phyloP scores from a whole-genome alignment of 2,888 invertebrate species.

The Punctoribates punctum region DNA sequence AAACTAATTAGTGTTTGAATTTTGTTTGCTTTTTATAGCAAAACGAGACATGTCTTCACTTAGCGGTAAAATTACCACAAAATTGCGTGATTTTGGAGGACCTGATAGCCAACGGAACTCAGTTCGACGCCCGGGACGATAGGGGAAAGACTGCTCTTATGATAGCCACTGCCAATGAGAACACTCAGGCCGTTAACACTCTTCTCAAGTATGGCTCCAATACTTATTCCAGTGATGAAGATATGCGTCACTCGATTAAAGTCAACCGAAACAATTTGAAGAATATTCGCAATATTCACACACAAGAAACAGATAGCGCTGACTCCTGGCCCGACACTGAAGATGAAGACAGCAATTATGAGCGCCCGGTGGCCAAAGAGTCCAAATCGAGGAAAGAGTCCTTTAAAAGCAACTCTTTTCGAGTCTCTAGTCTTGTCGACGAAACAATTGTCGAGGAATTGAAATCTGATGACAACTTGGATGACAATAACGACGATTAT shows the following conservation, averaged over 20 bases:
- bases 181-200: constrained; percentile 18
- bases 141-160: constrained; percentile 92
- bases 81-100: constrained; percentile 59
- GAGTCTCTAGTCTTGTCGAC: constrained; percentile 34
- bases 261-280: constrained; percentile 7
- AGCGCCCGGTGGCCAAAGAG: neutral
- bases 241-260: constrained; percentile 11
- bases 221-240: constrained; percentile 29
- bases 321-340: constrained; percentile 39
- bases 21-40: neutral
- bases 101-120: constrained; percentile 66
- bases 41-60: constrained; percentile 42
- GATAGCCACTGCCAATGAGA: constrained; percentile 94
- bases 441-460: constrained; percentile 32
- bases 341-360: constrained; percentile 36
- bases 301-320: constrained; percentile 4
- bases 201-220: constrained; percentile 37
- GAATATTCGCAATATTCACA: neutral
- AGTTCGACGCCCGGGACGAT: constrained; percentile 75
- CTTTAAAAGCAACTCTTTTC: constrained; percentile 32
- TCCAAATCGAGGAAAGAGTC: constrained; percentile 28
- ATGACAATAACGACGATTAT: constrained; percentile 16
- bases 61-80: constrained; percentile 38
- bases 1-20: neutral
- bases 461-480: neutral